A percentile compares a stretch with the other conserved stretches of the same genome.
Evolutionary conservation across 2,797 vertebrate species (phyloP).

Genomic region (Phylloscopus collybita): DNA sequence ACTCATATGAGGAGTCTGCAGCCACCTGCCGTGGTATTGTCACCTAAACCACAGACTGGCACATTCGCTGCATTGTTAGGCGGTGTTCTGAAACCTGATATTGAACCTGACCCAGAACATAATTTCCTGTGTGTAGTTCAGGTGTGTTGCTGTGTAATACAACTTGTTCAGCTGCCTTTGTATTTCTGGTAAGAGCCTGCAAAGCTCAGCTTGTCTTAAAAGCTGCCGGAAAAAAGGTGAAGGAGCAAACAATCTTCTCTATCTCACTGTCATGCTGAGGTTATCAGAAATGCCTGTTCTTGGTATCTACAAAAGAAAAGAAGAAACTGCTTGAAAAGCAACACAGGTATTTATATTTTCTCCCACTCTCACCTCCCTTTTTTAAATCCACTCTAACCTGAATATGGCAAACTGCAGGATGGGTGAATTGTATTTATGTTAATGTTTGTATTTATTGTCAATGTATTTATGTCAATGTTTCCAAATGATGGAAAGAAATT

Average conservation of each 20-base stretch:
- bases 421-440: background rate
- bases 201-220: background rate
- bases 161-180: background rate
- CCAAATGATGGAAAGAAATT: background rate
- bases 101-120: background rate
- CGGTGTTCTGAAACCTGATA: background rate
- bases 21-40: background rate
- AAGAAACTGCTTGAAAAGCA: background rate
- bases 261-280: background rate
- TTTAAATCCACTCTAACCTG: background rate
- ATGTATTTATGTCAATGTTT: background rate
- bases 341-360: background rate
- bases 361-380: background rate
- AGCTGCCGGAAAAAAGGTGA: background rate
- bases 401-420: background rate
- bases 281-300: background rate
- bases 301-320: background rate
- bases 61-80: background rate
- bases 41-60: background rate
- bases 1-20: background rate
- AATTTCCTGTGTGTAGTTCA: background rate
- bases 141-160: background rate
- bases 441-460: background rate
- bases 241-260: background rate
- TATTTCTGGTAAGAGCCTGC: background rate